A percentile compares a stretch with the other conserved stretches of the same genome.
These are phyloP conservation scores for Actinernus sp. DNA, from an alignment of 92 coral and sea anemone species.

Conservation along the genomic window DNA sequence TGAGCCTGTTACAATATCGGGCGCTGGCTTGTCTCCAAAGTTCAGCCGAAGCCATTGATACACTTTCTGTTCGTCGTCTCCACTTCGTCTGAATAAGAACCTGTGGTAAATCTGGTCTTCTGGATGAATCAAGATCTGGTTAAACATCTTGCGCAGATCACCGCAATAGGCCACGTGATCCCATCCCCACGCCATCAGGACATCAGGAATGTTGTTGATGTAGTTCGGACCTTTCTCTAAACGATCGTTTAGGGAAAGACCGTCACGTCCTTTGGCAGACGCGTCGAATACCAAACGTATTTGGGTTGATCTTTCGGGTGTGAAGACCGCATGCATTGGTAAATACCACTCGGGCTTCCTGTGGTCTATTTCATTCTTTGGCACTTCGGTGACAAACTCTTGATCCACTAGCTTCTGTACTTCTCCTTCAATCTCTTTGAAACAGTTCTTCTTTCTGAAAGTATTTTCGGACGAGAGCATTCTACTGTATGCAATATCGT, in stretches of 20 bases:
- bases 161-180: conserved; percentile 36
- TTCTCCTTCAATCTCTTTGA: conserved; percentile 12
- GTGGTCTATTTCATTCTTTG: conserved; percentile 29
- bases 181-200: conserved; percentile 42
- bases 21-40: conserved; percentile 77
- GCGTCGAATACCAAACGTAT: conserved; percentile 43
- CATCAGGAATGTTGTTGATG: conserved; percentile 32
- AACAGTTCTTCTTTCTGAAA: conserved; percentile 14
- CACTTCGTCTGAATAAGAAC: conserved; percentile 27
- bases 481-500: conserved; percentile 35
- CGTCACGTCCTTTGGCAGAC: conserved; percentile 37
- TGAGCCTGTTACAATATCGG: conserved; percentile 60
- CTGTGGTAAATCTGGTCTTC: conserved; percentile 67
- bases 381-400: conserved; percentile 34
- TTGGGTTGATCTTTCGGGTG: conserved; percentile 45
- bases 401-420: conserved; percentile 38
- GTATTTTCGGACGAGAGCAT: conserved; percentile 34
- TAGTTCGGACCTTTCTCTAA: conserved; percentile 61
- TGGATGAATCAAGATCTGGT: conserved; percentile 56
- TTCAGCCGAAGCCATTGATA: conserved; percentile 59
- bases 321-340: conserved; percentile 52
- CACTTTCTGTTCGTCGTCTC: conserved; percentile 25
- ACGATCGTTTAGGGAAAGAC: conserved; percentile 40
- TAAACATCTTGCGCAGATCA: conserved; percentile 63
- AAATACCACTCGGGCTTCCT: conserved; percentile 40